Evolutionary conservation across 92 coral and sea anemone species (phyloP).

Genomic region (Metridium senile): DNA sequence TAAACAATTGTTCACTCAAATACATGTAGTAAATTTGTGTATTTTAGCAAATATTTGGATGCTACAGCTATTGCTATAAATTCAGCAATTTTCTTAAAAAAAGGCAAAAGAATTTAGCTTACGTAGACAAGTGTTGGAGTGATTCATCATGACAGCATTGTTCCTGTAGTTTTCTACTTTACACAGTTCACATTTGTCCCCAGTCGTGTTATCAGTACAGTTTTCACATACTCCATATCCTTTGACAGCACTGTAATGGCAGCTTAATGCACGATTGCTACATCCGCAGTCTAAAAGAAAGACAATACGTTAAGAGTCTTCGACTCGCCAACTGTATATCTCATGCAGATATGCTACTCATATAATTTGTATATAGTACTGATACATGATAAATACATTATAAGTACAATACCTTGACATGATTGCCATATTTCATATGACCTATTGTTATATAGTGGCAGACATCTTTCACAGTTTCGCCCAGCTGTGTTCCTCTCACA

Average conservation of each 20-base stretch:
- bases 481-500: conserved; percentile 90
- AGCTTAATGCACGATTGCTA: conserved; percentile 77
- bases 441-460: conserved; percentile 83
- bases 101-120: too few relatives aligned
- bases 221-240: conserved; percentile 85
- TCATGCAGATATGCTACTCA: too few relatives aligned
- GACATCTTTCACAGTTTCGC: conserved; percentile 75
- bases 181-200: conserved; percentile 84
- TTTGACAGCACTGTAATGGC: conserved; percentile 62
- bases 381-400: neutral
- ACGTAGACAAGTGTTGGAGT: conserved; percentile 82
- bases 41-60: too few relatives aligned
- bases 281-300: conserved; percentile 75
- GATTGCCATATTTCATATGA: conserved; percentile 66
- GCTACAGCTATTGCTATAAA: too few relatives aligned
- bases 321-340: too few relatives aligned
- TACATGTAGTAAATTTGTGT: too few relatives aligned
- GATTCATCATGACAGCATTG: conserved; percentile 51
- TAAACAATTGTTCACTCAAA: too few relatives aligned
- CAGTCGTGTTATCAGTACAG: conserved; percentile 83
- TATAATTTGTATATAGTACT: neutral
- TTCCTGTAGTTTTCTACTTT: conserved; percentile 72
- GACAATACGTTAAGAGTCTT: neutral
- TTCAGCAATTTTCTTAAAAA: too few relatives aligned
- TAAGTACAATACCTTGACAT: conserved; percentile 74